Percentiles rank a stretch among this genome's conserved stretches.
Conservation (phyloP, 2,113 vertebrate species). For the Numenius arquata region DNA sequence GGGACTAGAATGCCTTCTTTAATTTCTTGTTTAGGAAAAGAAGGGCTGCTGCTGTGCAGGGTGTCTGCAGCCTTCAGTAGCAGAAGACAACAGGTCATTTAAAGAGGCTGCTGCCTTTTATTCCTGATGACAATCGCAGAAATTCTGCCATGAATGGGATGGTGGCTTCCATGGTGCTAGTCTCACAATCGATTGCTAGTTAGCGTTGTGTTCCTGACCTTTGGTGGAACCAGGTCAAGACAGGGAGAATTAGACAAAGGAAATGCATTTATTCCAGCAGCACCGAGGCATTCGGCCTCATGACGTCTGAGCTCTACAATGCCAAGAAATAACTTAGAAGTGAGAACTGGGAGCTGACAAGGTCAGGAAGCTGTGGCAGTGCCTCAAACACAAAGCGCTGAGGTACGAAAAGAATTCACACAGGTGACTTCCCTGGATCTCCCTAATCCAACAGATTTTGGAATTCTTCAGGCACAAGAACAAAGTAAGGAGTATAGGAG, state of each 20-base stretch:
- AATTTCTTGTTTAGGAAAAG: background rate
- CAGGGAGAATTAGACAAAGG: background rate
- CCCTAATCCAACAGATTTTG: background rate
- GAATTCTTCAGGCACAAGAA: background rate
- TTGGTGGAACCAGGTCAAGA: background rate
- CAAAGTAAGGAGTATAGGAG: background rate
- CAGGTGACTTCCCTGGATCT: background rate
- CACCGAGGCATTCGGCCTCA: background rate
- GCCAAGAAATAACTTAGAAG: background rate
- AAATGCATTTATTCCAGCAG: background rate
- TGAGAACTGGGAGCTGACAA: background rate
- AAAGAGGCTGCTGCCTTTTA: background rate
- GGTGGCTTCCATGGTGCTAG: background rate
- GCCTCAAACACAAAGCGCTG: background rate
- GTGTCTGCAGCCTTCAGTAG: background rate
- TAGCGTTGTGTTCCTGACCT: background rate
- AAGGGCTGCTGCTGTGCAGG: background rate
- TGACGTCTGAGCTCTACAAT: background rate
- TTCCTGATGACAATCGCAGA: background rate
- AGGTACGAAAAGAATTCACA: background rate
- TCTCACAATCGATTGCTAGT: background rate
- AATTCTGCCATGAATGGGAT: background rate
- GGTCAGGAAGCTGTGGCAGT: background rate
- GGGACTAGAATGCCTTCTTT: background rate
- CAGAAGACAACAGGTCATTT: background rate